Evolutionary conservation across 2,888 invertebrate species (phyloP).

Genomic region (Erebia aethiops): DNA sequence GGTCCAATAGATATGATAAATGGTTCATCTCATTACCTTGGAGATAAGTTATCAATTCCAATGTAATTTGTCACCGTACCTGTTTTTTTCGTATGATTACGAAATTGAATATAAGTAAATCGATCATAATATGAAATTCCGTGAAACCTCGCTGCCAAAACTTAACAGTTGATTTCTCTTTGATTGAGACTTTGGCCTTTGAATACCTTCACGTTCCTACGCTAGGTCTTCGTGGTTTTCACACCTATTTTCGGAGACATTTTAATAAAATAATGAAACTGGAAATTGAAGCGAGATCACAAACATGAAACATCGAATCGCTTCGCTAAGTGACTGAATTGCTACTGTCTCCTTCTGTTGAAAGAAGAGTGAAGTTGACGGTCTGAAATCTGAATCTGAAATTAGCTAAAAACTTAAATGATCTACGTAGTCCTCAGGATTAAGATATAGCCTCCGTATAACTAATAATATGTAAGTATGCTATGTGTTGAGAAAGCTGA

Average conservation of each 20-base stretch:
- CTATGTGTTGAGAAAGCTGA: no score
- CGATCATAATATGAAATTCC: background rate
- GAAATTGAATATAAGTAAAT: background rate
- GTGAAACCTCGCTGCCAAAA: background rate
- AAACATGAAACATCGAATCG: no score
- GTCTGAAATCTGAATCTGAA: no score
- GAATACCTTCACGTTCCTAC: constrained; percentile 12
- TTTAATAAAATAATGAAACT: background rate
- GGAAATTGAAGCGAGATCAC: background rate
- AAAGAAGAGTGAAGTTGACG: no score
- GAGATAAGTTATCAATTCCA: constrained; percentile 12
- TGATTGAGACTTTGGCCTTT: constrained; percentile 13
- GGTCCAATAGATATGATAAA: background rate
- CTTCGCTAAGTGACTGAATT: no score
- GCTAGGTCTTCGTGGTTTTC: background rate
- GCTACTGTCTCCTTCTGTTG: no score
- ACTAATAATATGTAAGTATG: no score
- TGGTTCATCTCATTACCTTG: constrained; percentile 13
- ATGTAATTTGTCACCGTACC: constrained; percentile 6
- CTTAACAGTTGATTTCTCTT: constrained; percentile 19
- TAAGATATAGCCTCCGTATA: no score
- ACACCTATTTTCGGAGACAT: background rate
- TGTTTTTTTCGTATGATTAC: background rate
- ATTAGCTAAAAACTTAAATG: no score
- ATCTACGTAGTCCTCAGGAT: no score